Evolutionary conservation across 2,797 vertebrate species (phyloP), one percentile per base, ranked within the genome.

Genomic region (Onychomys torridus): DNA sequence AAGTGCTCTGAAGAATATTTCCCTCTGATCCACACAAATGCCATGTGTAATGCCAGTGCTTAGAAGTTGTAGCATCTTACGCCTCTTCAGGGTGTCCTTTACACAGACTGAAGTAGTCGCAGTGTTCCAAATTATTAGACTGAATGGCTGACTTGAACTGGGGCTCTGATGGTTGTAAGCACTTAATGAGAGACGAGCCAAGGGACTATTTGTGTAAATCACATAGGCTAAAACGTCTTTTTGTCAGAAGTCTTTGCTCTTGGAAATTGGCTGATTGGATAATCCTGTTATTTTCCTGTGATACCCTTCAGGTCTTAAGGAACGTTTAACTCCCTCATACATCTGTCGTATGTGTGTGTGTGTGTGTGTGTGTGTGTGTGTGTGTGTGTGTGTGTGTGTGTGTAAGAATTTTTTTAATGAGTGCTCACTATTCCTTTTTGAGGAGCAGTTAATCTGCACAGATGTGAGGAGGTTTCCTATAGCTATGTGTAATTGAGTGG

Each of bases 361-460:
- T 85, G 14, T 84, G 40, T 84, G n/a, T 75, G 52, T 89, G 37
- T 75, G 71, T 75, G 37, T 89, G 71, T 89, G 71, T 76, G 71
- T 75, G 37, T 76, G 86, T 61, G 55, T 78, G 76, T 78, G 76
- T 49, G 46, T 52, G 29, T 69, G 34, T 69, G 4, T 69, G 34
- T 71, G 16, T 32, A 32, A 17, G 61, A 49, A 32, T 14, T 75
- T 76, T 78, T 89, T 92, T 37, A 86, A 91, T 29, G 65, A 87
- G 37, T 27, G 25, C 52, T 95, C 29, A 71, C 32, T 61, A 59
- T 96, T 88, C 82, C 19, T 87, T 89, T 94, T 78, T 34, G 52
- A 52, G 89, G 83, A 92, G 89, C 73, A 94, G 37, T 78, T 94
- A 92, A 84, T 94, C 96, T 67, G 11, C 34, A 76, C 37, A 96